phyloP scores from a whole-genome alignment of 2,113 vertebrate genomes.

The Cichladusa arquata region DNA sequence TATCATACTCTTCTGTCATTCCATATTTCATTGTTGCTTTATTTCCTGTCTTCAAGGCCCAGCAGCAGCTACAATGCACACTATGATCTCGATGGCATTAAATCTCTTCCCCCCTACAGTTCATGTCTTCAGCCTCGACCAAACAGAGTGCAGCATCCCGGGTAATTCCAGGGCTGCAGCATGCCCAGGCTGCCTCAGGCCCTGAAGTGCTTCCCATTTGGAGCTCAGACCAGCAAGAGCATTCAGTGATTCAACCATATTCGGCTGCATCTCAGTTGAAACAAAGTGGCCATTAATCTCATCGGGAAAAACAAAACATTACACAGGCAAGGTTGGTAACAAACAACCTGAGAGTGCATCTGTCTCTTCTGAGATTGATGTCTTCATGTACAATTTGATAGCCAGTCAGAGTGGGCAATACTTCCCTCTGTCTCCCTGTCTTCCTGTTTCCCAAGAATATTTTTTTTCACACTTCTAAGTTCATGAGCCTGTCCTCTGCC shows the following conservation, averaged over 20 bases:
- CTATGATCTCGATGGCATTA: background rate
- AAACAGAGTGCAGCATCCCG: background rate
- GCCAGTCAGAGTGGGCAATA: background rate
- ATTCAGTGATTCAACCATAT: background rate
- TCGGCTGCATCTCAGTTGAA: background rate
- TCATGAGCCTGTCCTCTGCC: background rate
- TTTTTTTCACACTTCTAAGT: background rate
- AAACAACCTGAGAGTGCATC: background rate
- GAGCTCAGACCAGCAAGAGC: background rate
- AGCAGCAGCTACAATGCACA: background rate
- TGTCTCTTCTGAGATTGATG: background rate
- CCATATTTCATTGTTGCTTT: background rate
- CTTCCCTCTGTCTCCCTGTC: background rate
- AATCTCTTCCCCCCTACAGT: background rate
- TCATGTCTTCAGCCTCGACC: background rate
- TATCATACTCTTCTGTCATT: background rate
- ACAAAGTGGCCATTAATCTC: background rate
- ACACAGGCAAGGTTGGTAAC: background rate
- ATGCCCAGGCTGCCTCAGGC: background rate
- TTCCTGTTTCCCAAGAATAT: background rate
- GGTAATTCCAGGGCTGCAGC: background rate
- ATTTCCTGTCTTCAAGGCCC: background rate
- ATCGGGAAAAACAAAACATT: background rate
- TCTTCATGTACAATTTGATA: background rate
- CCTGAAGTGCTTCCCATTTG: background rate